Conservation (phyloP, 2,113 vertebrate species). For the Chelonoidis abingdonii region DNA sequence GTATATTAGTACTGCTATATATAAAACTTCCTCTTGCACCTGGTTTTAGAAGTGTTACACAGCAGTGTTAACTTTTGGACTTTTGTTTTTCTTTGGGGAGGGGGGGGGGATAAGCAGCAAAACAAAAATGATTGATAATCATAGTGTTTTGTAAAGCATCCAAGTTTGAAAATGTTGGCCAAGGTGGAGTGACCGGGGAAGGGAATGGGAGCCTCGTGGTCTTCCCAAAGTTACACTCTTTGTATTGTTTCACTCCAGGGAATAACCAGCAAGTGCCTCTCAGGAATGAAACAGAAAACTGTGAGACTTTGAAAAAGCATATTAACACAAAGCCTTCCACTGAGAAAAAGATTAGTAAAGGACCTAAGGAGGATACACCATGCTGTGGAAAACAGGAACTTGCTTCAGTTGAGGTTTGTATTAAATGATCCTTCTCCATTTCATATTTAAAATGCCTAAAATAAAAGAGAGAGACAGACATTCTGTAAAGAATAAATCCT, state of each 20-base stretch:
- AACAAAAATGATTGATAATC: not conserved
- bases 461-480: not conserved
- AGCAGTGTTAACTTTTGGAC: not conserved
- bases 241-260: constrained; percentile 72
- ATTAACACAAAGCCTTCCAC: constrained; percentile 69
- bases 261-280: constrained; percentile 79
- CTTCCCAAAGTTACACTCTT: constrained; percentile 23
- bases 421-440: not conserved
- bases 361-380: constrained; percentile 68
- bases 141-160: not conserved
- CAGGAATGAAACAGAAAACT: constrained; percentile 77
- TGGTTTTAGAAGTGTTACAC: not conserved
- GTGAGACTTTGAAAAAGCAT: constrained; percentile 78
- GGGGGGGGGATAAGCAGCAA: not conserved
- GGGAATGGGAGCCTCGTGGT: not conserved
- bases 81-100: not conserved
- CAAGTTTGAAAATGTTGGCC: not conserved
- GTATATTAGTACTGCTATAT: not conserved
- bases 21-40: not conserved
- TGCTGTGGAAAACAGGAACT: constrained; percentile 74
- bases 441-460: not conserved
- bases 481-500: not conserved
- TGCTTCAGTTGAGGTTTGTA: constrained; percentile 75
- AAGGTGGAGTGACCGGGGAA: not conserved
- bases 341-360: constrained; percentile 76